phyloP scores from a whole-genome alignment of 2,797 vertebrate species.

The Mus minutoides region DNA sequence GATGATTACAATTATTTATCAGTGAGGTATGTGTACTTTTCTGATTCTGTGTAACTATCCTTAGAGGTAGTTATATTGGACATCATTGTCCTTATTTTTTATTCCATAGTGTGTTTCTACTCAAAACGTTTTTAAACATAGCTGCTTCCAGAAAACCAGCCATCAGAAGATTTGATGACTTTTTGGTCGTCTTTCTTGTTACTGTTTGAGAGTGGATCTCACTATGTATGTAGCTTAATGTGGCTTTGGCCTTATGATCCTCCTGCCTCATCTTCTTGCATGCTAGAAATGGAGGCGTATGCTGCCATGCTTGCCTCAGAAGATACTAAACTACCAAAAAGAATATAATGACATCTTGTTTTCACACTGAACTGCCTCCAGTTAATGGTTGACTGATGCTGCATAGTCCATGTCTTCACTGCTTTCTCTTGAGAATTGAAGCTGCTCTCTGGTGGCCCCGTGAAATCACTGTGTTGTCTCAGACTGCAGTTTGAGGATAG shows the following conservation, averaged over 20 bases:
- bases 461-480: neutral
- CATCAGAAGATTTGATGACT: neutral
- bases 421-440: neutral
- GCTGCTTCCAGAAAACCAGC: neutral
- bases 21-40: neutral
- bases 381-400: neutral
- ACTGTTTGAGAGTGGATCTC: neutral
- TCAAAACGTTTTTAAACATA: neutral
- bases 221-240: neutral
- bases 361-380: neutral
- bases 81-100: neutral
- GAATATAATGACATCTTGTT: neutral
- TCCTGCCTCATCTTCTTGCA: neutral
- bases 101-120: neutral
- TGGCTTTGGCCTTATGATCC: neutral
- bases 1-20: neutral
- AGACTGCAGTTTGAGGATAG: neutral
- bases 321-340: neutral
- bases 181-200: neutral
- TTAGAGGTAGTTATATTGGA: neutral
- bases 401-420: neutral
- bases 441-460: neutral
- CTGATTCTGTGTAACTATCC: neutral
- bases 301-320: neutral
- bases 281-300: neutral